Base-by-base conservation (phyloP, 2,888 invertebrate genomes). In the Formica aserva region DNA sequence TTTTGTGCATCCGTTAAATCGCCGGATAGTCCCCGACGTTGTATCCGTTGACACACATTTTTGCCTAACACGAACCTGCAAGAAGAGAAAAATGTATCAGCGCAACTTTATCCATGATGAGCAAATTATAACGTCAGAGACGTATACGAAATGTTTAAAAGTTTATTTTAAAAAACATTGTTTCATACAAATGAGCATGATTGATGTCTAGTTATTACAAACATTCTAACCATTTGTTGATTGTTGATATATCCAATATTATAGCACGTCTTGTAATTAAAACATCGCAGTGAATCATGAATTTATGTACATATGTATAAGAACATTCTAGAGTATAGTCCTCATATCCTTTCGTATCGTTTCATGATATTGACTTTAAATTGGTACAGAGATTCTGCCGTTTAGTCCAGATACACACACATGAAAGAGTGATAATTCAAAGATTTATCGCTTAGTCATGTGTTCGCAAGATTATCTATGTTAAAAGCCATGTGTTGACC, bases 401-500 rank as follows among this genome's bases (percentile, higher is more conserved):
- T 35, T 65, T 62, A 48, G 76, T 63, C 86, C 72, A 75, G 86
- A 85, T 86, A 29, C 26, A 26, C 26, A 26, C 26, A 26, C 66
- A 65, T 35, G 41, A 62, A 15, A 11, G 0, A 81, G 60, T 63
- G 72, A 82, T 82, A 87, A 85, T 48, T 74, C 22, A 15, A 26
- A 83, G 86, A 91, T 86, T 86, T 88, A 86, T 65, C 18, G 80
- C 41, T 63, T 82, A 75, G 84, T 87, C 82, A 13, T 45, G 41
- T 41, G 83, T 87, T 85, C 48, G 29, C 62, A 18, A 45, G 83
- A 83, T 65, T 87, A 87, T 90, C 91, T 52, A 35, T 57, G 66
- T 66, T 83, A 82, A 85, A 85, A 87, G 87, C 90, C 89, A 89
- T 83, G 86, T 86, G 87, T 86, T 86, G 72, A 83, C 71, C 81